Percentiles rank a stretch among this genome's conserved stretches.
Evolutionary conservation across 2,113 vertebrate genomes (phyloP).

Genomic region (Delphinus delphis): DNA sequence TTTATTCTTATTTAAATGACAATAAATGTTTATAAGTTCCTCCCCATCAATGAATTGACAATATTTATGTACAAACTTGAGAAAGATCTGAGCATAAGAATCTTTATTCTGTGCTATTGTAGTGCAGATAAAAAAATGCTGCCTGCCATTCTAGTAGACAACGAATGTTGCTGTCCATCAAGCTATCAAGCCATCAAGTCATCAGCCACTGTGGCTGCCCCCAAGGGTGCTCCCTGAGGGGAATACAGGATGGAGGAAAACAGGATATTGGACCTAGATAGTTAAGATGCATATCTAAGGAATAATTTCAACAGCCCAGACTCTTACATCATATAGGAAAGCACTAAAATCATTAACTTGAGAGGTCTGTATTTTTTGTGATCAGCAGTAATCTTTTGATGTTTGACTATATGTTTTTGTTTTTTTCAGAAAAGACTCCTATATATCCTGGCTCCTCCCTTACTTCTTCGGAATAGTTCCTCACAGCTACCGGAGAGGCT

Average conservation of each 20-base stretch:
- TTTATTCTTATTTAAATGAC: not conserved
- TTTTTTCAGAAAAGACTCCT: not conserved
- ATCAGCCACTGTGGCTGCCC: not conserved
- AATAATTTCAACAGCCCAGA: not conserved
- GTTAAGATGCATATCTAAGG: not conserved
- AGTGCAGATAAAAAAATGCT: not conserved
- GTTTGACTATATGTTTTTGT: not conserved
- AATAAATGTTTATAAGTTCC: not conserved
- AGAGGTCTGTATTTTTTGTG: not conserved
- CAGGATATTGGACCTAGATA: not conserved
- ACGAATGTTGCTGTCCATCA: not conserved
- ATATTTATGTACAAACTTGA: not conserved
- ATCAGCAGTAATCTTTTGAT: not conserved
- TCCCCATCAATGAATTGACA: not conserved
- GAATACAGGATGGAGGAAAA: not conserved
- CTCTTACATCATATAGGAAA: not conserved
- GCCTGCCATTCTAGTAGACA: not conserved
- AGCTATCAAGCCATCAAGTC: not conserved
- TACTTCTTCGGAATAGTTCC: not conserved
- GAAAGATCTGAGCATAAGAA: not conserved
- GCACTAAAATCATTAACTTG: not conserved
- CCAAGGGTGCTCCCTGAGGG: too few relatives aligned
- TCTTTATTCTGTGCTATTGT: not conserved
- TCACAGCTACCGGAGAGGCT: not conserved
- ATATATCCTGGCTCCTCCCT: not conserved